phyloP scores from a whole-genome alignment of 2,797 vertebrate genomes.

The Ctenochaetus hawaiiensis region DNA sequence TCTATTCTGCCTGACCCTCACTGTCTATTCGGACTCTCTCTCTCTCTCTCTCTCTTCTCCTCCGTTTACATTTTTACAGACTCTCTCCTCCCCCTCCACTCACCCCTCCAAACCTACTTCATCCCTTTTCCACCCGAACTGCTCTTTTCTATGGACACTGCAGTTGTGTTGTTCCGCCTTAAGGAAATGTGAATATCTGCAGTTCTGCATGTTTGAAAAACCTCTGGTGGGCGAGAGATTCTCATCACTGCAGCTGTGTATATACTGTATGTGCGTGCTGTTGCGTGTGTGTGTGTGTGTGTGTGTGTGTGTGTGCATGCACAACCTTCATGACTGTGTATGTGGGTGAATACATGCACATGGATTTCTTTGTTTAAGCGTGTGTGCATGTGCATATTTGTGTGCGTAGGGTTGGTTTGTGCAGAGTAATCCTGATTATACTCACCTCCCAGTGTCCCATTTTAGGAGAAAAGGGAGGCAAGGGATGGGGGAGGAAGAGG shows the following conservation, averaged over 20 bases:
- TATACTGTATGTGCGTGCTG: not conserved
- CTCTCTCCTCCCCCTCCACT: conserved; percentile 11
- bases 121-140: conserved; percentile 42
- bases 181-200: conserved; percentile 76
- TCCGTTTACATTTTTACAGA: conserved; percentile 60
- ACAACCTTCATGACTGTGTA: conserved; percentile 15
- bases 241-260: conserved; percentile 63
- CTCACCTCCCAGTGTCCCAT: conserved; percentile 80
- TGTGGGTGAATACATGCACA: conserved; percentile 14
- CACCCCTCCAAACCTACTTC: conserved; percentile 9
- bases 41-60: conserved; percentile 15
- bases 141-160: conserved; percentile 66
- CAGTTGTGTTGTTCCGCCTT: conserved; percentile 71
- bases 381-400: conserved; percentile 26
- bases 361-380: conserved; percentile 43
- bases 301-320: conserved; percentile 5
- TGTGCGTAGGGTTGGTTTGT: conserved; percentile 55
- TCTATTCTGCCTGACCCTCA: conserved; percentile 61
- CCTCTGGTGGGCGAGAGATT: conserved; percentile 74
- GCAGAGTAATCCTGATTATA: conserved; percentile 80
- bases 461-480: conserved; percentile 73
- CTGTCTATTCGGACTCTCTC: conserved; percentile 42
- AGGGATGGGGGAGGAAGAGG: conserved; percentile 53
- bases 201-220: conserved; percentile 76
- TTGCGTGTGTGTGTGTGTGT: not conserved